Conservation (phyloP, 2,797 vertebrate species). For the Pangasius macronema region DNA sequence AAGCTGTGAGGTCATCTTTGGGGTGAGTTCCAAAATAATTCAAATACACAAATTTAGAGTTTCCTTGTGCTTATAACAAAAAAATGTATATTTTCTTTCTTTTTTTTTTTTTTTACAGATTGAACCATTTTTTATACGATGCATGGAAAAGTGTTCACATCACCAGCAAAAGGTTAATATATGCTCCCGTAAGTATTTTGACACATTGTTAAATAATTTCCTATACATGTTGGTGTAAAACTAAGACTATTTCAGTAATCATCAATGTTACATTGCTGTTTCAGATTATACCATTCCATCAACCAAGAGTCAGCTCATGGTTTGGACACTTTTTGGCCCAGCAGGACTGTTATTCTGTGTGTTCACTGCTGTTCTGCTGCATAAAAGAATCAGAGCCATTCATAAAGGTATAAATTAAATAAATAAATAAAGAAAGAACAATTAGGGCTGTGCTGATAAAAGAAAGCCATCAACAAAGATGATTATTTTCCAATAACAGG, state of each 20-base stretch:
- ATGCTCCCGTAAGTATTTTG: constrained; percentile 48
- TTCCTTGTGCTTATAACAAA: background rate
- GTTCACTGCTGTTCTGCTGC: constrained; percentile 53
- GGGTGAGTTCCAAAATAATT: constrained; percentile 58
- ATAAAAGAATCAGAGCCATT: background rate
- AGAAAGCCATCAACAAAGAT: background rate
- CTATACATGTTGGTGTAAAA: background rate
- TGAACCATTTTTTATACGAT: constrained; percentile 68
- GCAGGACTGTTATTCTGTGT: constrained; percentile 37
- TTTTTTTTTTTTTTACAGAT: constrained; percentile 60
- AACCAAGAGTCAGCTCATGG: constrained; percentile 20
- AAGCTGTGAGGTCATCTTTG: constrained; percentile 59
- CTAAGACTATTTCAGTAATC: background rate
- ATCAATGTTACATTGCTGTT: background rate
- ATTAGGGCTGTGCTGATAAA: background rate
- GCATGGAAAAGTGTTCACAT: constrained; percentile 61
- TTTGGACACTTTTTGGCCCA: constrained; percentile 3
- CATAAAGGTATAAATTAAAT: constrained; percentile 1
- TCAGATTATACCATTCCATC: constrained; percentile 47
- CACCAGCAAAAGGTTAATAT: constrained; percentile 34
- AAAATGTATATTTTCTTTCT: background rate
- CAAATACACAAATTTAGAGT: background rate
- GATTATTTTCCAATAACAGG: background rate
- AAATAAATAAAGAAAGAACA: background rate
- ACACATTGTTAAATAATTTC: background rate